These are phyloP conservation scores for Barypeithes pellucidus DNA, from an alignment of 2,888 invertebrate species.

Conservation along the genomic window DNA sequence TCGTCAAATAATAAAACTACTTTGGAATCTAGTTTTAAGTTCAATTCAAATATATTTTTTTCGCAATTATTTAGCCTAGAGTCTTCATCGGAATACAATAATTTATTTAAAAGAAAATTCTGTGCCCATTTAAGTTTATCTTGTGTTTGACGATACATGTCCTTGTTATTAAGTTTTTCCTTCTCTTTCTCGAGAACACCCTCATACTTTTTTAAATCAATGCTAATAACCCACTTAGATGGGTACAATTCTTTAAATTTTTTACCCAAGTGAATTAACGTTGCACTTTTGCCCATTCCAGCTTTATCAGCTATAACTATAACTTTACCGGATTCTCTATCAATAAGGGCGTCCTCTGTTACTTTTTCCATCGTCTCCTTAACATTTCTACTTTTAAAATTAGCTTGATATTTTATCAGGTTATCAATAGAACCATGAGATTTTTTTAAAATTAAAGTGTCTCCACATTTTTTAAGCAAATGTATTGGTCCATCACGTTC, in stretches of 20 bases:
- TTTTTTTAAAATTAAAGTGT: not conserved
- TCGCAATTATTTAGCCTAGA: not conserved
- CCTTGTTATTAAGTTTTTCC: not conserved
- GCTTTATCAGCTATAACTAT: constrained; percentile 19
- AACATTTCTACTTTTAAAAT: not conserved
- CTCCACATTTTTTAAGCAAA: constrained; percentile 2
- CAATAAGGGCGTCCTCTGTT: not conserved
- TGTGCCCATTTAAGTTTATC: constrained; percentile 3
- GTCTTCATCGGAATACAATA: not conserved
- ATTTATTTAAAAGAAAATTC: constrained; percentile 2
- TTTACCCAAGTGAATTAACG: not conserved
- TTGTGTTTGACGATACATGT: not conserved
- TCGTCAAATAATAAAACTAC: constrained; percentile 19
- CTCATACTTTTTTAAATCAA: constrained; percentile 12
- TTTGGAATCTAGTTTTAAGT: not conserved
- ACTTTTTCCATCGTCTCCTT: not conserved
- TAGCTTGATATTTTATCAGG: constrained; percentile 13
- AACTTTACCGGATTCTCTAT: constrained; percentile 4
- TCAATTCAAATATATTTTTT: not conserved
- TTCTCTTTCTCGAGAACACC: constrained; percentile 5
- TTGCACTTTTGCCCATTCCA: constrained; percentile 27
- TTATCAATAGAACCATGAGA: not conserved
- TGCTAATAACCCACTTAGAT: constrained; percentile 1
- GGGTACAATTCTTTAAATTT: not conserved
- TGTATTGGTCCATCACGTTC: not conserved